Percentiles rank a stretch among this genome's conserved stretches.
Conservation (phyloP, 1,140 invertebrate genomes). For the Cydia fagiglandana region DNA sequence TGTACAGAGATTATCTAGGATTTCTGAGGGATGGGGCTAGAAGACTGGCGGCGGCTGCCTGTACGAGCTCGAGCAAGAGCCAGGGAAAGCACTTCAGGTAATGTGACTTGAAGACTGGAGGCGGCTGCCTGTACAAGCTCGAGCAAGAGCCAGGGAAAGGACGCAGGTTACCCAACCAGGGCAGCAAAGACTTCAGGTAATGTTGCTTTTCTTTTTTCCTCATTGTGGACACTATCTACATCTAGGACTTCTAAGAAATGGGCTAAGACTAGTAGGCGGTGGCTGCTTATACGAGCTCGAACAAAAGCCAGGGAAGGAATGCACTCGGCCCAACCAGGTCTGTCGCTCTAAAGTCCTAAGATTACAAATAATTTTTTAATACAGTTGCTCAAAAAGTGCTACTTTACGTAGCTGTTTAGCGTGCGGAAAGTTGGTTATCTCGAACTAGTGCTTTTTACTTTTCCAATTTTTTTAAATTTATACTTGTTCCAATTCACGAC, state of each 20-base stretch:
- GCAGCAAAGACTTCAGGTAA: constrained; percentile 71
- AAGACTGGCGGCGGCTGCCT: constrained; percentile 61
- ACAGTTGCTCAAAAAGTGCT: too few relatives aligned
- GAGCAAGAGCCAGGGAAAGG: constrained; percentile 65
- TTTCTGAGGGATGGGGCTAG: constrained; percentile 85
- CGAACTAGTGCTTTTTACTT: too few relatives aligned
- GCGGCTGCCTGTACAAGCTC: constrained; percentile 55
- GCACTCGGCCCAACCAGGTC: too few relatives aligned
- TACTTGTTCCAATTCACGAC: too few relatives aligned
- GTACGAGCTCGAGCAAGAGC: constrained; percentile 63
- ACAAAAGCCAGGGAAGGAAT: constrained; percentile 47
- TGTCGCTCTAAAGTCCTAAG: too few relatives aligned
- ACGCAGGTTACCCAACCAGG: constrained; percentile 61
- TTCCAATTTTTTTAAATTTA: too few relatives aligned
- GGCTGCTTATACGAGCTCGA: constrained; percentile 58
- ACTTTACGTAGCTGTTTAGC: too few relatives aligned
- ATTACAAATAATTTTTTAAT: too few relatives aligned
- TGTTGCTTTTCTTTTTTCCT: too few relatives aligned
- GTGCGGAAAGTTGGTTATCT: too few relatives aligned
- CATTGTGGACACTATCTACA: too few relatives aligned
- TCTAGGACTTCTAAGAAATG: constrained; percentile 81
- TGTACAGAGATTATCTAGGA: too few relatives aligned
- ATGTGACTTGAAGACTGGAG: constrained; percentile 78
- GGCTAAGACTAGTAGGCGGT: constrained; percentile 54
- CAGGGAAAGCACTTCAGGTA: constrained; percentile 67